phyloP scores from a whole-genome alignment of 2,888 invertebrate species.

The Doris montereyensis region DNA sequence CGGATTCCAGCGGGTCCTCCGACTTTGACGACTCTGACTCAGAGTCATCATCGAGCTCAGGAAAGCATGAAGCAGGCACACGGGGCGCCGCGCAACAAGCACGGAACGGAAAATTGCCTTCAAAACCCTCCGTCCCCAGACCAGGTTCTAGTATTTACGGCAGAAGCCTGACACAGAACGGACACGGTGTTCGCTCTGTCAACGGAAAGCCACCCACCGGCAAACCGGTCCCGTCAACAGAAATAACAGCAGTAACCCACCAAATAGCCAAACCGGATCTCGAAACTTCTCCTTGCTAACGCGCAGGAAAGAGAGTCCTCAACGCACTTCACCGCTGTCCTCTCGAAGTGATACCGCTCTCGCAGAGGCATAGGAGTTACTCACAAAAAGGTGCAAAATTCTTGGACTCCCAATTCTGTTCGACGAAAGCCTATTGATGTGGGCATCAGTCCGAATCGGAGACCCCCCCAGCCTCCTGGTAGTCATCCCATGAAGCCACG shows the following conservation, averaged over 20 bases:
- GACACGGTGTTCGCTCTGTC: not conserved
- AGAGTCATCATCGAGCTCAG: constrained; percentile 43
- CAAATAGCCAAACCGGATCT: no score
- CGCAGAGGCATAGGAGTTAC: no score
- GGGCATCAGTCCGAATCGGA: not conserved
- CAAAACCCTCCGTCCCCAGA: not conserved
- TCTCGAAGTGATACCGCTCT: no score
- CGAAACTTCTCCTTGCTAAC: not conserved
- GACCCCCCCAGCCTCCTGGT: constrained; percentile 11
- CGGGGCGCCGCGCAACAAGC: not conserved
- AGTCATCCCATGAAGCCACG: constrained; percentile 40
- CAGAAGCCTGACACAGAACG: not conserved
- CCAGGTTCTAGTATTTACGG: not conserved
- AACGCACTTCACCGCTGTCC: no score
- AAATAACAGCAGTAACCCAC: not conserved
- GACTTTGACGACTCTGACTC: constrained; percentile 38
- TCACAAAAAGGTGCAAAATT: no score
- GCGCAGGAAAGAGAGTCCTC: not conserved
- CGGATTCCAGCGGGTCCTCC: constrained; percentile 45
- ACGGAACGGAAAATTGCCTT: not conserved
- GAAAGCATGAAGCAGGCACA: not conserved
- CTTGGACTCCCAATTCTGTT: constrained; percentile 27
- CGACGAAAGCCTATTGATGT: constrained; percentile 36
- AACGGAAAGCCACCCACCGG: not conserved
- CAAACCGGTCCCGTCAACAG: not conserved